These are phyloP conservation scores for Aricia agestis DNA, from an alignment of 1,140 invertebrate genomes.

Conservation along the genomic window DNA sequence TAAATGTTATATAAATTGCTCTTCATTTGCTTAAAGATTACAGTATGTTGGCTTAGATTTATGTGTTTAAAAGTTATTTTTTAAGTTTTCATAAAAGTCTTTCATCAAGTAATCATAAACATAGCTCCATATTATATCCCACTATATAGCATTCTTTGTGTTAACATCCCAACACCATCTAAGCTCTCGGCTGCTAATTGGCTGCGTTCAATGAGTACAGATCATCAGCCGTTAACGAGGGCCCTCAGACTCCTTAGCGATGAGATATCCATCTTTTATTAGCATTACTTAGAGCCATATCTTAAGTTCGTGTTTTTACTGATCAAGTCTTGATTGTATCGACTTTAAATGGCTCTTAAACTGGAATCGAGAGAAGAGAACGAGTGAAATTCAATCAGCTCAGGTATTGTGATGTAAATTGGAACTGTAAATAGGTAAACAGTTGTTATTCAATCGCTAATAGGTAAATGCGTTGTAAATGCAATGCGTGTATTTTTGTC, in stretches of 20 bases:
- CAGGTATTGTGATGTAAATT: neutral
- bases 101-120: neutral
- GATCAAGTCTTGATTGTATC: neutral
- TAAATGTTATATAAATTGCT: too few relatives aligned
- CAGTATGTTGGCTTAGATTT: too few relatives aligned
- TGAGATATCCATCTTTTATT: constrained; percentile 35
- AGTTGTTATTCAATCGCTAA: too few relatives aligned
- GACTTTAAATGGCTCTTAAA: neutral
- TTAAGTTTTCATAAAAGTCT: neutral
- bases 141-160: constrained; percentile 8
- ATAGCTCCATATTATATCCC: neutral
- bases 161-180: neutral
- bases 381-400: neutral
- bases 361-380: neutral
- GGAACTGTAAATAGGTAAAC: too few relatives aligned
- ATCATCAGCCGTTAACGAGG: constrained; percentile 46
- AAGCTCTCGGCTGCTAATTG: constrained; percentile 38
- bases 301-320: constrained; percentile 1
- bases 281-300: constrained; percentile 7
- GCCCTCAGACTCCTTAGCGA: constrained; percentile 16
- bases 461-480: too few relatives aligned
- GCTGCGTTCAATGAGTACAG: constrained; percentile 47
- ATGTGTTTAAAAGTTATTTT: too few relatives aligned
- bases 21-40: too few relatives aligned
- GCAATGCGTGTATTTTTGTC: too few relatives aligned